Evolutionary conservation across 2,797 vertebrate genomes (phyloP).

Genomic region (Schizopygopsis malacanthus): DNA sequence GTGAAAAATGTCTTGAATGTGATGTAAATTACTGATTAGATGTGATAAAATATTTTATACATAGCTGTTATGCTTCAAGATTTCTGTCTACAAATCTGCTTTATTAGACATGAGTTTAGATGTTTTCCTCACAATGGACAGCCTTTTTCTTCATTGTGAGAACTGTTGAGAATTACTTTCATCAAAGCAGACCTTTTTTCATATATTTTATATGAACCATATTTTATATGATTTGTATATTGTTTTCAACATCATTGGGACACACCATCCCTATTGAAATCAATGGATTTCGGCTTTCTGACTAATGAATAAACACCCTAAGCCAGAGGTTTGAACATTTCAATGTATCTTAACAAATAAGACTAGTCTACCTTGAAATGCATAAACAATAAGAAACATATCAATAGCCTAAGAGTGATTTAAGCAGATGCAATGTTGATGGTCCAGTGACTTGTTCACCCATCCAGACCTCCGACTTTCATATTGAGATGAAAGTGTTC

Average conservation of each 20-base stretch:
- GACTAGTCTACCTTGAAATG: background rate
- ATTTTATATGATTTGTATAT: no score
- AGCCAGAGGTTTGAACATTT: background rate
- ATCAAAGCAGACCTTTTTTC: background rate
- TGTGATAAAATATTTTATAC: background rate
- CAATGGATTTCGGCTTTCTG: background rate
- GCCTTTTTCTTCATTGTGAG: background rate
- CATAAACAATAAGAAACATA: conserved; percentile 5
- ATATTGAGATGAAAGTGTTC: conserved; percentile 30
- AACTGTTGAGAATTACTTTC: background rate
- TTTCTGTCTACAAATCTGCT: background rate
- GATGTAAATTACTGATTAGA: background rate
- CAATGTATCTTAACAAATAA: background rate
- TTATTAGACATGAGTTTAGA: background rate
- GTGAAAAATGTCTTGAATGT: background rate
- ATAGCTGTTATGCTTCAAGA: background rate
- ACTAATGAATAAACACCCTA: background rate
- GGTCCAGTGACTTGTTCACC: background rate
- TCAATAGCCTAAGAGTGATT: background rate
- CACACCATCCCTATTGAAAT: background rate
- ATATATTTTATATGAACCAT: background rate
- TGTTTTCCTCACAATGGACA: background rate
- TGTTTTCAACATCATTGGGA: background rate
- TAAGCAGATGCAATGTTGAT: conserved; percentile 23
- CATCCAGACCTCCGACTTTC: background rate